Evolutionary conservation across 2,888 invertebrate species (phyloP).

Genomic region (Lamellibrachia satsuma): DNA sequence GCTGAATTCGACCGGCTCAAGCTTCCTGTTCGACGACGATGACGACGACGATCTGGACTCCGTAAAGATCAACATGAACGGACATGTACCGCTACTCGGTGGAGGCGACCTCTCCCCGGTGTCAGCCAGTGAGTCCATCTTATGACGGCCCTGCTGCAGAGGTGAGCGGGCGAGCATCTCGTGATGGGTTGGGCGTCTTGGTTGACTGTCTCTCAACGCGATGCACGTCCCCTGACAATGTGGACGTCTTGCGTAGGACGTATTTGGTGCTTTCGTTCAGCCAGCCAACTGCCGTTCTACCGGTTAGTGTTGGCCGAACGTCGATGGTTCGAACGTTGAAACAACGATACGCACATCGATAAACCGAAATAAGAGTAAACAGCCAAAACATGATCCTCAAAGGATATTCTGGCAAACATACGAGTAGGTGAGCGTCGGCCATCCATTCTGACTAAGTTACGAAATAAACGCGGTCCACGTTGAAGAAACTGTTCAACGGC

Average conservation of each 20-base stretch:
- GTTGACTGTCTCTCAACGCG: neutral
- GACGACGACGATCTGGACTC: slow-evolving; percentile 13
- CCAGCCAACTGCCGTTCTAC: neutral
- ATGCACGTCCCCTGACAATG: neutral
- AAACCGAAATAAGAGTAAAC: neutral
- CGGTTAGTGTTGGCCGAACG: neutral
- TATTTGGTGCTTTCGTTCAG: neutral
- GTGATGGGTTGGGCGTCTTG: neutral
- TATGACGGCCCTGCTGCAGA: neutral
- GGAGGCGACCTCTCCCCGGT: neutral
- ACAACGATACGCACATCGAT: neutral
- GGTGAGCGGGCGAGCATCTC: neutral
- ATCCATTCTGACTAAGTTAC: neutral
- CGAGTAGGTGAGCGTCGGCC: neutral
- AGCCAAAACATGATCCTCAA: neutral
- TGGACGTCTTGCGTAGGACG: neutral
- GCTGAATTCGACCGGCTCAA: neutral
- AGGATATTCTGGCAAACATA: neutral
- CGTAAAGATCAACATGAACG: neutral
- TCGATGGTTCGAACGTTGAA: neutral
- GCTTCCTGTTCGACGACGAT: neutral
- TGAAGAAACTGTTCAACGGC: neutral
- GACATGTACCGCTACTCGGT: neutral
- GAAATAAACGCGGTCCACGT: neutral
- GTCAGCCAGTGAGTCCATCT: neutral